Conservation (phyloP, 1,140 invertebrate genomes). For the Trinorchestia longiramus region DNA sequence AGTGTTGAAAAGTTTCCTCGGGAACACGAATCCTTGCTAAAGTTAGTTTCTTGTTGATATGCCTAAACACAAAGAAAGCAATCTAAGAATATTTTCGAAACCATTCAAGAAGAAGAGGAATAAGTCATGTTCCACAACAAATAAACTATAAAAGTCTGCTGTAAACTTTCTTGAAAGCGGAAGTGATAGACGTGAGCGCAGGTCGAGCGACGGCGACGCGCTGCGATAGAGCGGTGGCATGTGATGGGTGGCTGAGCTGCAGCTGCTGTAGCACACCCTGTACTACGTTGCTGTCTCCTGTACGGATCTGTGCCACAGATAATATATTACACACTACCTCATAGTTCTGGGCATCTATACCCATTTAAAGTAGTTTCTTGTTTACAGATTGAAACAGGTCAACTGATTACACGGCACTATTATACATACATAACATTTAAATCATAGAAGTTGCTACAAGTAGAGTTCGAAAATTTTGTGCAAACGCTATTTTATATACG, state of each 20-base stretch:
- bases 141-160: background rate
- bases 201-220: slow-evolving; percentile 14
- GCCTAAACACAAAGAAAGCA: no score
- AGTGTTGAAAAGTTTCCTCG: no score
- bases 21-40: no score
- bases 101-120: no score
- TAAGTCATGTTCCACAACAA: background rate
- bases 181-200: slow-evolving; percentile 25
- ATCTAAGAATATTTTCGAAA: no score
- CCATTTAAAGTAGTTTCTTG: background rate
- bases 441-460: background rate
- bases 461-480: no score
- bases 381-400: background rate
- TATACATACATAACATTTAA: background rate
- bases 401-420: background rate
- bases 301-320: background rate
- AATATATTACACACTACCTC: background rate
- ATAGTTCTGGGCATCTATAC: background rate
- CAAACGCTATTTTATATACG: no score
- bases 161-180: slow-evolving; percentile 36
- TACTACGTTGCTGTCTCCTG: slow-evolving; percentile 7
- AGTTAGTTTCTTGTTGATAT: no score
- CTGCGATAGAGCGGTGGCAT: slow-evolving; percentile 14
- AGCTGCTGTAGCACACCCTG: slow-evolving; percentile 38
- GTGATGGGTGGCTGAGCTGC: background rate